Conservation (phyloP, 2,113 vertebrate species). For the Neodontobutis hainanensis region DNA sequence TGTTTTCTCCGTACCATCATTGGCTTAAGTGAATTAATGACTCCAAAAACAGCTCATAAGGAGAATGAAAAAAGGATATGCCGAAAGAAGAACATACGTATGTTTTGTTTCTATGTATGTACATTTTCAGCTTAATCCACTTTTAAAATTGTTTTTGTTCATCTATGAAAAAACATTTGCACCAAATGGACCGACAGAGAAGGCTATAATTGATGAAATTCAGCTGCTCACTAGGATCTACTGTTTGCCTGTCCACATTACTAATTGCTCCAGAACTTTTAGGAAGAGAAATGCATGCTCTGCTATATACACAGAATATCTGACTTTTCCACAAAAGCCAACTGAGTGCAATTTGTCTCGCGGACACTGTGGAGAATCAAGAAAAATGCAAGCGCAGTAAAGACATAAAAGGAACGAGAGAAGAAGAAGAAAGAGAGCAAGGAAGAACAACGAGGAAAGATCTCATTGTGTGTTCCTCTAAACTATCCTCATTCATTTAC, state of each 20-base stretch:
- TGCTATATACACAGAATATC: slow-evolving; percentile 54
- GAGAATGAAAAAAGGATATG: too few species aligned
- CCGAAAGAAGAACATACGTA: too few species aligned
- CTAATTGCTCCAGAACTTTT: slow-evolving; percentile 50
- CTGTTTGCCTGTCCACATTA: slow-evolving; percentile 44
- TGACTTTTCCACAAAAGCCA: slow-evolving; percentile 49
- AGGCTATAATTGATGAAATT: slow-evolving; percentile 21
- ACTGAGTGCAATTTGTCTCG: slow-evolving; percentile 58
- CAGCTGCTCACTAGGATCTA: slow-evolving; percentile 37
- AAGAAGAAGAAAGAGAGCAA: slow-evolving; percentile 22
- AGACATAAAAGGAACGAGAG: slow-evolving; percentile 2
- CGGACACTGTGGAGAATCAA: slow-evolving; percentile 49
- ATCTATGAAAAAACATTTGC: too few species aligned
- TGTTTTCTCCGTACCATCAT: too few species aligned
- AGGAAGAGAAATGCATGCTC: slow-evolving; percentile 56
- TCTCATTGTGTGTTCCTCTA: slow-evolving; percentile 8
- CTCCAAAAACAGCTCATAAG: too few species aligned
- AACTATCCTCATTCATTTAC: slow-evolving; percentile 24
- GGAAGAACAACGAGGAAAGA: slow-evolving; percentile 28
- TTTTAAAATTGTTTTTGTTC: too few species aligned
- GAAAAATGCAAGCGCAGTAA: slow-evolving; percentile 55
- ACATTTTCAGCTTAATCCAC: too few species aligned
- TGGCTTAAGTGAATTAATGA: too few species aligned
- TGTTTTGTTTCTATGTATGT: too few species aligned
- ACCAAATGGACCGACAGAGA: background rate